A percentile compares a stretch with the other conserved stretches of the same genome.
phyloP scores from a whole-genome alignment of 2,113 vertebrate genomes.

The Sphaerodactylus townsendi region DNA sequence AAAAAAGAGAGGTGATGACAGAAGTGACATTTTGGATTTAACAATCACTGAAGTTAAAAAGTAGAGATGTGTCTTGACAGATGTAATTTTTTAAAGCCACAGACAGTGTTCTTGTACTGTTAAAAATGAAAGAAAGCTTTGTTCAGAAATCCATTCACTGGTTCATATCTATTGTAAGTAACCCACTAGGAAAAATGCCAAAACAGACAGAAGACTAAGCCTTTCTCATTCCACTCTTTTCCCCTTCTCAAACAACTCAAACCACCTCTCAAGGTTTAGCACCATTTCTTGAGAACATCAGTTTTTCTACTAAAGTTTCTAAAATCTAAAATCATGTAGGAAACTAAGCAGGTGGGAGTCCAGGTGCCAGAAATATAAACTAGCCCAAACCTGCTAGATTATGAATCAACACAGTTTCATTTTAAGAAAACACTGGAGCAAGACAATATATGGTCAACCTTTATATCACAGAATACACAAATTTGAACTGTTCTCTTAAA shows the following conservation, averaged over 20 bases:
- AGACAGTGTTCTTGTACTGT: not conserved
- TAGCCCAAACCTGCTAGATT: not conserved
- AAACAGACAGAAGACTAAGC: not conserved
- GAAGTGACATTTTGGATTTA: not conserved
- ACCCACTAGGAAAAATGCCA: not conserved
- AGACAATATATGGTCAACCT: not conserved
- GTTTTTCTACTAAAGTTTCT: not conserved
- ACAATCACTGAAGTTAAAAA: not conserved
- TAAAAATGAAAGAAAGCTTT: constrained; percentile 14
- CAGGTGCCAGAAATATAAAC: constrained; percentile 12
- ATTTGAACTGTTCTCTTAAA: constrained; percentile 19
- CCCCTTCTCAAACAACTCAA: not conserved
- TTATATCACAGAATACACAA: constrained; percentile 15
- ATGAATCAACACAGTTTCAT: not conserved
- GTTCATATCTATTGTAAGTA: not conserved
- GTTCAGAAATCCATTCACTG: not conserved
- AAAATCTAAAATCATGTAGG: not conserved
- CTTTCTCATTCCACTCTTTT: not conserved
- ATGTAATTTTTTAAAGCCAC: not conserved
- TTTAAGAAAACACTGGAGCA: not conserved
- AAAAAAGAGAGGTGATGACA: not conserved
- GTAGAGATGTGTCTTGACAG: not conserved
- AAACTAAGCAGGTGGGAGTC: not conserved
- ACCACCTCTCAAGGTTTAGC: not conserved
- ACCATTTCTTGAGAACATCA: not conserved